These are phyloP conservation scores for Adela reaumurella DNA, from an alignment of 2,888 invertebrate species.

Conservation along the genomic window DNA sequence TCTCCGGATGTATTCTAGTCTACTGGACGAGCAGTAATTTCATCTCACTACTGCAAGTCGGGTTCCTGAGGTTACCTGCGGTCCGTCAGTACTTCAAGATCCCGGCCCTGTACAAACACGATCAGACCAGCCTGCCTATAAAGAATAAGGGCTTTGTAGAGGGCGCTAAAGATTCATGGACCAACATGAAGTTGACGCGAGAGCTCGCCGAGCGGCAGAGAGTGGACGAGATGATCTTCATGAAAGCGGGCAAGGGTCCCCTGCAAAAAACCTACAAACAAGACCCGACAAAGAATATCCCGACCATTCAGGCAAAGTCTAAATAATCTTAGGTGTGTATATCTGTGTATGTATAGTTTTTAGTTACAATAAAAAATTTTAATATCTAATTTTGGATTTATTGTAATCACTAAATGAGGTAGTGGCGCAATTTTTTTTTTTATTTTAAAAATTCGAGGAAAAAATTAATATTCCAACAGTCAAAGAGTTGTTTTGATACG, in stretches of 20 bases:
- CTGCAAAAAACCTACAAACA: conserved; percentile 82
- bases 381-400: too few species aligned
- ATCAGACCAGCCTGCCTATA: conserved; percentile 55
- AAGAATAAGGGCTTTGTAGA: conserved; percentile 76
- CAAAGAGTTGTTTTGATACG: too few species aligned
- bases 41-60: conserved; percentile 78
- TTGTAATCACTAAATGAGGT: too few species aligned
- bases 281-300: conserved; percentile 67
- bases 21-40: conserved; percentile 91
- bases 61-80: conserved; percentile 67
- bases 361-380: too few species aligned
- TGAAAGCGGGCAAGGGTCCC: conserved; percentile 82
- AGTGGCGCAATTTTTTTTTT: too few species aligned
- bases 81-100: conserved; percentile 77
- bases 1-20: conserved; percentile 81
- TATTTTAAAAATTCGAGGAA: too few species aligned
- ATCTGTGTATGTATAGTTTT: conserved; percentile 15
- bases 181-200: conserved; percentile 73
- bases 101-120: conserved; percentile 55
- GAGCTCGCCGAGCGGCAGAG: conserved; percentile 74
- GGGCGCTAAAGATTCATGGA: conserved; percentile 78
- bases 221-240: conserved; percentile 75
- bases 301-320: conserved; percentile 53
- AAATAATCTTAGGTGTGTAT: conserved; percentile 25
- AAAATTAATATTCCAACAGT: too few species aligned